phyloP scores from a whole-genome alignment of 2,113 vertebrate genomes.

The Hypocryptadius cinnamomeus region DNA sequence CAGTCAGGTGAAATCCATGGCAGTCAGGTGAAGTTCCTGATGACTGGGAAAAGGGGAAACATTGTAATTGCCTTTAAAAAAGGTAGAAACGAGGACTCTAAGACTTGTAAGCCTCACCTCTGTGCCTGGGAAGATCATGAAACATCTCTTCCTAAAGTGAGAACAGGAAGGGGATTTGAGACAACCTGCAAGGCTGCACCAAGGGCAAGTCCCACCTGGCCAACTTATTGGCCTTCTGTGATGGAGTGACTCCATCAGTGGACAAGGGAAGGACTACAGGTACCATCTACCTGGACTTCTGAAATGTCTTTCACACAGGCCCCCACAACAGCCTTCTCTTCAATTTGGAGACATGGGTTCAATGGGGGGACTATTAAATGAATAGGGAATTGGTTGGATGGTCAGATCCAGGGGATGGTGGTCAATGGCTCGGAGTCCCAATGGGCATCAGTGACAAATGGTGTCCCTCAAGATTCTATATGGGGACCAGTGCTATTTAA shows the following conservation, averaged over 20 bases:
- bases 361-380: not conserved
- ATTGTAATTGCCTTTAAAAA: not conserved
- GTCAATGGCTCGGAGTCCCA: not conserved
- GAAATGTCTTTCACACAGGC: not conserved
- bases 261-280: not conserved
- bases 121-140: not conserved
- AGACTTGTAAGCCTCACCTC: not conserved
- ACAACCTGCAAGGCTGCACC: not conserved
- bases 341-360: not conserved
- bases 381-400: not conserved
- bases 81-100: not conserved
- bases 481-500: not conserved
- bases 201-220: fast-evolving
- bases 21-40: not conserved
- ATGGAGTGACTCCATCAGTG: not conserved
- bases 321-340: not conserved
- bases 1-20: not conserved
- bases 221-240: not conserved
- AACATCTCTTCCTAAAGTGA: not conserved
- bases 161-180: not conserved
- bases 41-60: not conserved
- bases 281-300: not conserved
- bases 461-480: not conserved
- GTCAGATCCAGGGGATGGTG: not conserved
- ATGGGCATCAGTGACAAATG: not conserved